A percentile compares a stretch with the other conserved stretches of the same genome.
These are phyloP conservation scores for Platyrinchus mystaceus DNA, from an alignment of 2,797 vertebrate species.

Conservation along the genomic window DNA sequence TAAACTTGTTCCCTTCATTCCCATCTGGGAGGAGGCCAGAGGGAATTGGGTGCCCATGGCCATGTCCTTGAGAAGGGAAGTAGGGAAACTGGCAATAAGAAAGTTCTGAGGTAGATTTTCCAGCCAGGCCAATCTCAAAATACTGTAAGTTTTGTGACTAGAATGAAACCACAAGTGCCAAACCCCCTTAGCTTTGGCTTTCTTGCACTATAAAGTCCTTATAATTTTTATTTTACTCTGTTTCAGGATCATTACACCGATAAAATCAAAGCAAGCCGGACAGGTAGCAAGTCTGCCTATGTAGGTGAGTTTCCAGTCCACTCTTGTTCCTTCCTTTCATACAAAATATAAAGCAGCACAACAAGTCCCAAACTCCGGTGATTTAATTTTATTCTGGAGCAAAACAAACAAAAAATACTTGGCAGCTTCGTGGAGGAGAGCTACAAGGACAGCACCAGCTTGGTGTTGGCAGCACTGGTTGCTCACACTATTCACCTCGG, in stretches of 20 bases:
- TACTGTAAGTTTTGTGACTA: background rate
- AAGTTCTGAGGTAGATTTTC: background rate
- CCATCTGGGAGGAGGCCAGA: background rate
- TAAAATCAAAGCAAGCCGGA: background rate
- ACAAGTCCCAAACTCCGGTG: background rate
- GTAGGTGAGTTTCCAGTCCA: constrained; percentile 44
- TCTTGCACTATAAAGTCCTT: background rate
- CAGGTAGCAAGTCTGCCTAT: background rate
- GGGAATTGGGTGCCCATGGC: fast-evolving
- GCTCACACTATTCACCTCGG: background rate
- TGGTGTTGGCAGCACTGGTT: background rate
- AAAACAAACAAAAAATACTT: background rate
- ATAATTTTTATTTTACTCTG: background rate
- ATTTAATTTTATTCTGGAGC: background rate
- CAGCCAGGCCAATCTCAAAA: background rate
- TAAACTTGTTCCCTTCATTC: background rate
- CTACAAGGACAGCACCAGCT: background rate
- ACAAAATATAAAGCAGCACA: background rate
- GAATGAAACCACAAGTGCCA: background rate
- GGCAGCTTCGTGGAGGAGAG: background rate
- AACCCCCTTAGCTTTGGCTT: background rate
- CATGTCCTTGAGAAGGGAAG: fast-evolving
- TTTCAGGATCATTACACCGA: constrained; percentile 21
- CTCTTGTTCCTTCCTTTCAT: background rate
- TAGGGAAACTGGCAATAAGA: fast-evolving